Conservation (phyloP, 2,113 vertebrate species). For the Sminthopsis crassicaudata region DNA sequence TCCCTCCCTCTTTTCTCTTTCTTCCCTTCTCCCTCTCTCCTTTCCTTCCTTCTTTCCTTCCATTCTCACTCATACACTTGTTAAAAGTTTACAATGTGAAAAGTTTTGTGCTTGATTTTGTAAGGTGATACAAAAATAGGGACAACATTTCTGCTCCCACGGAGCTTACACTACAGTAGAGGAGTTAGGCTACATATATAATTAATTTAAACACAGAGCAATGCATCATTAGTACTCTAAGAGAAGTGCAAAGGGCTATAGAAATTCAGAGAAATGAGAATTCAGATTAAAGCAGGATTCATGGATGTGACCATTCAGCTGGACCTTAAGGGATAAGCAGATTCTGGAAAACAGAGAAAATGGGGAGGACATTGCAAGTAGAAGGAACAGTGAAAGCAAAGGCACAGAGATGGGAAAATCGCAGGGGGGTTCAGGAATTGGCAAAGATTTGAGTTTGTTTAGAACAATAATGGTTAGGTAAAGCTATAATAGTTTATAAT, state of each 20-base stretch:
- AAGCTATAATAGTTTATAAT: neutral
- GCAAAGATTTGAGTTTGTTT: neutral
- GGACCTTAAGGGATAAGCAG: neutral
- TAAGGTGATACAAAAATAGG: neutral
- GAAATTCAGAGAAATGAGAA: neutral
- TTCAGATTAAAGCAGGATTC: neutral
- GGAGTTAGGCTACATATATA: neutral
- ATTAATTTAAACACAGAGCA: neutral
- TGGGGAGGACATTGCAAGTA: neutral
- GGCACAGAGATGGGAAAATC: neutral
- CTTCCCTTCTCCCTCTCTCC: neutral
- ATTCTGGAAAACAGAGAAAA: neutral
- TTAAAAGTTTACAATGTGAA: neutral
- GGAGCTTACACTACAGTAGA: neutral
- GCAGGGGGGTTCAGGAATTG: neutral
- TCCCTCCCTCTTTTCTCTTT: too few species aligned
- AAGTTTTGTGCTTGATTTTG: neutral
- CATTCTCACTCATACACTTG: neutral
- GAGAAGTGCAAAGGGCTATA: neutral
- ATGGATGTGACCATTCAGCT: neutral
- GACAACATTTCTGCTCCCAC: neutral
- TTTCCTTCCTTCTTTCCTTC: neutral
- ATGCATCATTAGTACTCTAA: neutral
- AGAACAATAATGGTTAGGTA: neutral
- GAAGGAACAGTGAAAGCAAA: neutral